Evolutionary conservation across 2,113 vertebrate species (phyloP).

Genomic region (Ardeotis arabs): DNA sequence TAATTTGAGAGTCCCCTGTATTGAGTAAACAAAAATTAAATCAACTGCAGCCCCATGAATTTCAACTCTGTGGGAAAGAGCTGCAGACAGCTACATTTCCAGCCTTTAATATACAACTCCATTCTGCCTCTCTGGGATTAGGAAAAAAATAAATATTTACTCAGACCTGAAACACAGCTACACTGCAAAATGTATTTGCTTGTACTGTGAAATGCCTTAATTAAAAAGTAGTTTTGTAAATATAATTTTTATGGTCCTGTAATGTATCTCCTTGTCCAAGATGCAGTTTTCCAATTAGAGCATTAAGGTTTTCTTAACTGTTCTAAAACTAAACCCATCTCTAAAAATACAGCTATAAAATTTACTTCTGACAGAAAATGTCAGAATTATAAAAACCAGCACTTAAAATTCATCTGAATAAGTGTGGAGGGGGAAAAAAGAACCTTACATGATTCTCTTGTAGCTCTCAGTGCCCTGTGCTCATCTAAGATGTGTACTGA

Average conservation of each 20-base stretch:
- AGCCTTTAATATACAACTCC: not conserved
- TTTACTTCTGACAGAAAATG: not conserved
- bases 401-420: not conserved
- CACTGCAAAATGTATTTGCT: not conserved
- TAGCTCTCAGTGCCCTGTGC: not conserved
- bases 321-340: not conserved
- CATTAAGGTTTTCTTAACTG: not conserved
- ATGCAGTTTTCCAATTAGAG: not conserved
- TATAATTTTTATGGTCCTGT: not conserved
- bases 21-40: slow-evolving; percentile 9
- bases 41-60: not conserved
- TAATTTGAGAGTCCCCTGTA: not conserved
- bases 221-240: not conserved
- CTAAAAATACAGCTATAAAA: not conserved
- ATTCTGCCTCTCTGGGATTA: not conserved
- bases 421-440: not conserved
- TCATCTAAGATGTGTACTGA: not conserved
- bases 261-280: not conserved
- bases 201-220: not conserved
- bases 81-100: not conserved
- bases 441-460: not conserved
- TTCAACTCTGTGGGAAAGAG: not conserved
- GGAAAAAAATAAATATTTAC: not conserved
- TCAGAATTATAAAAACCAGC: not conserved
- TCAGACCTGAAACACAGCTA: not conserved